These are phyloP conservation scores for Rhizomys pruinosus DNA, from an alignment of 2,113 vertebrate genomes.

Conservation along the genomic window DNA sequence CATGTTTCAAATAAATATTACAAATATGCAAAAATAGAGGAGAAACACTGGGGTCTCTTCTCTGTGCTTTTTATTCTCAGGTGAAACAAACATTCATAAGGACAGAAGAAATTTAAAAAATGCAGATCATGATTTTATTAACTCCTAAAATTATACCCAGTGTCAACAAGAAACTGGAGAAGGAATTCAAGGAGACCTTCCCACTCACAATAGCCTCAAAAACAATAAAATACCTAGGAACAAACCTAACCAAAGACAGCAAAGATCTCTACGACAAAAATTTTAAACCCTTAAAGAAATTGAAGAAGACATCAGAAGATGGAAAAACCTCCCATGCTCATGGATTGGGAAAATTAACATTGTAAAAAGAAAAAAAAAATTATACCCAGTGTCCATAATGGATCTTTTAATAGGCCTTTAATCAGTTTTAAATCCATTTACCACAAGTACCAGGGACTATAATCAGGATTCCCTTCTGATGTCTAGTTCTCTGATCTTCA, in stretches of 20 bases:
- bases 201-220: no score
- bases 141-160: conserved; percentile 61
- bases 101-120: conserved; percentile 64
- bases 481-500: no score
- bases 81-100: conserved; percentile 34
- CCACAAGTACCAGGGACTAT: conserved; percentile 41
- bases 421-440: conserved; percentile 56
- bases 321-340: no score
- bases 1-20: not conserved
- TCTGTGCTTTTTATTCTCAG: not conserved
- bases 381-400: conserved; percentile 41
- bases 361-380: no score
- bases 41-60: not conserved
- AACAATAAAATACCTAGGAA: no score
- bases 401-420: conserved; percentile 62
- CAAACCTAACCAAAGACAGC: no score
- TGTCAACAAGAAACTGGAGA: no score
- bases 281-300: no score
- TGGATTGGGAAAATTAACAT: no score
- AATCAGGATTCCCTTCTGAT: conserved; percentile 65
- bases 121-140: conserved; percentile 68
- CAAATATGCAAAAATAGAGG: not conserved
- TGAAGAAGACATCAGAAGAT: no score
- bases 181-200: no score
- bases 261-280: no score